Percentiles rank a stretch among this genome's conserved stretches.
Conservation (phyloP, 2,113 vertebrate species). For the Planiliza haematocheilus region DNA sequence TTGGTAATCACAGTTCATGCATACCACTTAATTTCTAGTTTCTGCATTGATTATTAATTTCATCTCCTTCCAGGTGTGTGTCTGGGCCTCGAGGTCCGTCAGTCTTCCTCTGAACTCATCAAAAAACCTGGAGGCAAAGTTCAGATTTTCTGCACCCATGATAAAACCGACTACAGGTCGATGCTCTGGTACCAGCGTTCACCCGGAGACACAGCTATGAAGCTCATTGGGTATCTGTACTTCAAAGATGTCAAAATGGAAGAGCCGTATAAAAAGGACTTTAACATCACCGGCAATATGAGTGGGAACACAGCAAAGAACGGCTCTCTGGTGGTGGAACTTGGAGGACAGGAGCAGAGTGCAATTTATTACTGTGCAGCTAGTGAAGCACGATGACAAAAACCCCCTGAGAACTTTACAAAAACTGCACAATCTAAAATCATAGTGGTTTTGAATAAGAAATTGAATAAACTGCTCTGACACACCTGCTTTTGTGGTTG, state of each 20-base stretch:
- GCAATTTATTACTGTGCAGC: slow-evolving; percentile 58
- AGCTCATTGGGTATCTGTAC: slow-evolving; percentile 55
- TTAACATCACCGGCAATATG: slow-evolving; percentile 50
- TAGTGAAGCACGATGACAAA: slow-evolving; percentile 48
- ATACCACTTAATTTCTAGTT: no score
- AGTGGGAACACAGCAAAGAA: slow-evolving; percentile 26
- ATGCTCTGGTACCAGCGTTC: slow-evolving; percentile 72
- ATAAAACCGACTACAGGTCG: slow-evolving; percentile 15
- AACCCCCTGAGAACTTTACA: slow-evolving; percentile 25
- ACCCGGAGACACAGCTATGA: slow-evolving; percentile 47
- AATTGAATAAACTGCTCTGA: background rate
- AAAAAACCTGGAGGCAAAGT: background rate
- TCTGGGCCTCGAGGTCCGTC: slow-evolving; percentile 34
- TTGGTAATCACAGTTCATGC: no score
- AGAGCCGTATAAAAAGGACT: slow-evolving; percentile 2
- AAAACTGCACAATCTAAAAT: slow-evolving; percentile 19
- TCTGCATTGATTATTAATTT: no score
- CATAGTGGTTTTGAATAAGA: slow-evolving; percentile 9
- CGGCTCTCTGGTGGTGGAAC: background rate
- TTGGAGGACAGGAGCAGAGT: slow-evolving; percentile 18
- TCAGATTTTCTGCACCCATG: slow-evolving; percentile 58
- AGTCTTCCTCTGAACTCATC: slow-evolving; percentile 44
- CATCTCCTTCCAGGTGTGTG: slow-evolving; percentile 25
- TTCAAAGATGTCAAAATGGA: background rate
- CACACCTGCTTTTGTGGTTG: slow-evolving; percentile 33